A percentile compares a stretch with the other conserved stretches of the same genome.
phyloP scores from a whole-genome alignment of 2,888 invertebrate genomes.

The Hetaerina titia region DNA sequence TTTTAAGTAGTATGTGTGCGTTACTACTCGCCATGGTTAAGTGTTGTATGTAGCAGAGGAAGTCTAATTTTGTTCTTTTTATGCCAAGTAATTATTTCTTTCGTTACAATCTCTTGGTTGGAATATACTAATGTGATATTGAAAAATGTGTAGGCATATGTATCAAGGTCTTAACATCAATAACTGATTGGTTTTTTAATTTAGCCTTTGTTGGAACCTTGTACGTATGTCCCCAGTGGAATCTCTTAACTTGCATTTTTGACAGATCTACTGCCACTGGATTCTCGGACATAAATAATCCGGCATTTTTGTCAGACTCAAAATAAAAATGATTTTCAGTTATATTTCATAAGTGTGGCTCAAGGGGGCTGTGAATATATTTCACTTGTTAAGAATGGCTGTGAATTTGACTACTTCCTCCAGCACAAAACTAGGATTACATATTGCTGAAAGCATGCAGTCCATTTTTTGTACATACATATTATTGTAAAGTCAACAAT shows the following conservation, averaged over 20 bases:
- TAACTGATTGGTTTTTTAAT: too few relatives aligned
- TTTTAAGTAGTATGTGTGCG: too few relatives aligned
- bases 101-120: too few relatives aligned
- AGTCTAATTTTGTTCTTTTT: too few relatives aligned
- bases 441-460: slow-evolving; percentile 24
- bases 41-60: too few relatives aligned
- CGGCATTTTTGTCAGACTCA: background rate
- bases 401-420: slow-evolving; percentile 13
- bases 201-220: too few relatives aligned
- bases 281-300: background rate
- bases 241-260: background rate
- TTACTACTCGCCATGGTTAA: too few relatives aligned
- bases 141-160: too few relatives aligned
- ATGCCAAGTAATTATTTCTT: too few relatives aligned
- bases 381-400: background rate
- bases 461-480: slow-evolving; percentile 27
- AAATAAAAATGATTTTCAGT: background rate
- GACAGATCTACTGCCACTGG: background rate
- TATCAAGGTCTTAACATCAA: too few relatives aligned
- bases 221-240: background rate
- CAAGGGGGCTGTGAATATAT: slow-evolving; percentile 3
- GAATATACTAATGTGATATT: too few relatives aligned
- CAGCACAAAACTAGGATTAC: slow-evolving; percentile 12
- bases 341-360: background rate
- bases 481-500: background rate